Evolutionary conservation across 2,888 invertebrate species (phyloP).

Genomic region (Chelonus formosanus): DNA sequence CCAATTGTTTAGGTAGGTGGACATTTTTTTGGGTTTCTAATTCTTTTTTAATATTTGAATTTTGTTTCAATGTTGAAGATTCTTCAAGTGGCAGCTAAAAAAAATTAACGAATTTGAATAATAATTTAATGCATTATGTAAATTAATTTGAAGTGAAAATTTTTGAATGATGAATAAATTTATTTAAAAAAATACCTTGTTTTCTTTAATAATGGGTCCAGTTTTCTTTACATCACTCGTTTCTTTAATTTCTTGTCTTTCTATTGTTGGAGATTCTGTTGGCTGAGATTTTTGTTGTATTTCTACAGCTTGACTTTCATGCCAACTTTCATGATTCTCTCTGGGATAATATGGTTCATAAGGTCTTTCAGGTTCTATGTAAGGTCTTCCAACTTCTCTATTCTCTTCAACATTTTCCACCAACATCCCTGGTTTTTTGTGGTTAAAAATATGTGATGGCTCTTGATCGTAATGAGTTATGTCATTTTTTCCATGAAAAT

Average conservation of each 20-base stretch:
- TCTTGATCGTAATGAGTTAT: constrained; percentile 43
- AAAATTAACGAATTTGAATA: not conserved
- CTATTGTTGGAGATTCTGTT: constrained; percentile 31
- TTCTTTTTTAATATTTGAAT: constrained; percentile 32
- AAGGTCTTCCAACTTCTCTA: constrained; percentile 31
- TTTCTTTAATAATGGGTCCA: too few species aligned
- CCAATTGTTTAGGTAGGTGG: constrained; percentile 22
- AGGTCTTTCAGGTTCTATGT: constrained; percentile 44
- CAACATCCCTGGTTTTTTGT: constrained; percentile 53
- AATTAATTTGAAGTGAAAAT: not conserved
- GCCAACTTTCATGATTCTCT: constrained; percentile 51
- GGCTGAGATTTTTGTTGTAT: constrained; percentile 33
- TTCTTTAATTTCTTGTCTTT: constrained; percentile 33
- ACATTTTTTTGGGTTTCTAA: constrained; percentile 35
- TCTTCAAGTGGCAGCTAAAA: constrained; percentile 10
- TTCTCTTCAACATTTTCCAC: constrained; percentile 46
- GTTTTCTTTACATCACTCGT: constrained; percentile 5
- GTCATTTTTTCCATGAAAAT: constrained; percentile 48
- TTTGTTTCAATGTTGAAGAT: constrained; percentile 13
- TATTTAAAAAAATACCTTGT: too few species aligned
- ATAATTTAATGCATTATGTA: not conserved
- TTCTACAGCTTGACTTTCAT: constrained; percentile 43
- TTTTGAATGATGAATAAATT: too few species aligned
- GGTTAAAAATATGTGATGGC: constrained; percentile 56
- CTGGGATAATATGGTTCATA: constrained; percentile 48